Conservation (phyloP, 2,113 vertebrate genomes). For the Hystrix brachyura region DNA sequence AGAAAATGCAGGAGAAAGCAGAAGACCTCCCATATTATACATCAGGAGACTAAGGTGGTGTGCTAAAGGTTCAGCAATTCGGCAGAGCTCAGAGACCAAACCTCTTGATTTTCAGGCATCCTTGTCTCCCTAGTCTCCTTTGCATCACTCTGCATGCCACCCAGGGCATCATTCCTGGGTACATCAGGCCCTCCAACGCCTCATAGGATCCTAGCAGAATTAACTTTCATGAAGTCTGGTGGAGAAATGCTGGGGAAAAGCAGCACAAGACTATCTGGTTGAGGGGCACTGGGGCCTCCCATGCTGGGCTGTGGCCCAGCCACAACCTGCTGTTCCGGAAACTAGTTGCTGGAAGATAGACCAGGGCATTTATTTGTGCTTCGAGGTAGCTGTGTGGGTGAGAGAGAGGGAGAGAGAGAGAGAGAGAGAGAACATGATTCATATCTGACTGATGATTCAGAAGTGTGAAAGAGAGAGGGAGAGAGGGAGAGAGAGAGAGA, state of each 20-base stretch:
- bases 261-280: accelerated
- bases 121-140: neutral
- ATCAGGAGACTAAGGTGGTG: neutral
- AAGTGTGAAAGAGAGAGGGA: neutral
- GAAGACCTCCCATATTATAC: accelerated
- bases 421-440: too few species aligned
- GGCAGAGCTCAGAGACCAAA: neutral
- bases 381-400: neutral
- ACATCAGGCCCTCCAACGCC: neutral
- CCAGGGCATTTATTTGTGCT: neutral
- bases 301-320: accelerated
- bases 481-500: neutral
- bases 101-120: neutral
- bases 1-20: neutral
- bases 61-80: accelerated
- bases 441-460: neutral
- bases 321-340: neutral
- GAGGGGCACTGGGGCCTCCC: neutral
- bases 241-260: neutral
- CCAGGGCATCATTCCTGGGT: neutral
- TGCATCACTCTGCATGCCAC: neutral
- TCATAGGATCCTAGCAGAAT: neutral
- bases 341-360: neutral
- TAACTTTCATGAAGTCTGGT: neutral
- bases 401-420: neutral